Base-by-base conservation (phyloP, 2,888 invertebrate species). In the Amphipyra tragopoginis region DNA sequence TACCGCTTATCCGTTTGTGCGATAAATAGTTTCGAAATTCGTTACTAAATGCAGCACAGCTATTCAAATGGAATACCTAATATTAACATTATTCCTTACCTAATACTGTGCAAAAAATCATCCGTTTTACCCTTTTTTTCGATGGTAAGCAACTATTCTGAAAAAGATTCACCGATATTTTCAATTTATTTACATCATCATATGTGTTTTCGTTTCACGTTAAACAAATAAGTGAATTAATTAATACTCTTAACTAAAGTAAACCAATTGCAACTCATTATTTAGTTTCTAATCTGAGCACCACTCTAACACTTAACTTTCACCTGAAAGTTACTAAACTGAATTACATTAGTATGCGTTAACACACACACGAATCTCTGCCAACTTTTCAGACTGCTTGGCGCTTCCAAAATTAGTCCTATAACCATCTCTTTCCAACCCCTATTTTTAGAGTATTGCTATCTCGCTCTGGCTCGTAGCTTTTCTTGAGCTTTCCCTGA, bases 341-440 rank as follows among this genome's bases (percentile, higher is more conserved):
- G 62, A 72, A 73, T 63, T 67, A 57, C 44, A 44, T 55, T 70
- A 55, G 80, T 83, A 76, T 80, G 82, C 54, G 80, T 84, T 70
- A 81, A 82, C 59, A 48, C 73, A 75, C 66, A 58, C 49, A 63
- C 10, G 50, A 48, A 69, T 83, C 82, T 72, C 73, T 65, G 66
- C 73, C 53, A 90, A 90, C 87, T 90, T 92, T 87, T 86, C 90
- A 94, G 94, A 94, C 94, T 91, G 94, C 92, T 91, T 94, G 94
- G 89, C 93, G 93, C 92, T 90, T 88, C 92, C 89, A 83, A 83
- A 91, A 90, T 90, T 93, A 92, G 88, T 82, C 77, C 80, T 82
- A 67, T 79, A 80, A 74, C 84, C 74, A 71, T 87, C 86, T 80
- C 85, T 74, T 75, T 89, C 89, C 68, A 86, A 86, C 91, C 85